Evolutionary conservation across 1,140 invertebrate species (phyloP).

Genomic region (Ceratosolen solmsi): DNA sequence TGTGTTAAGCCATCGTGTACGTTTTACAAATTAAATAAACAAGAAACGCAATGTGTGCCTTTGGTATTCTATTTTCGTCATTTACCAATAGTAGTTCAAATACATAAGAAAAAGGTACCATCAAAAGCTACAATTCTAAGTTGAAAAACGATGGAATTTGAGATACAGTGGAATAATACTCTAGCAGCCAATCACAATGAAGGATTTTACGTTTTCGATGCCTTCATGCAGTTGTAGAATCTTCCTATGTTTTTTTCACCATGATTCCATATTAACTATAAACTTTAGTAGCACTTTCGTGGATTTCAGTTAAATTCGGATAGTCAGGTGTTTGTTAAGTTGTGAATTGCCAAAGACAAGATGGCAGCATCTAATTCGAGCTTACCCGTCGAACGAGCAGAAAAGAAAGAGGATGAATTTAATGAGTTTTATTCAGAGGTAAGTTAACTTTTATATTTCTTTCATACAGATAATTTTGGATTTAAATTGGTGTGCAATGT

Average conservation of each 20-base stretch:
- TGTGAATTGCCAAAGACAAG: slow-evolving; percentile 55
- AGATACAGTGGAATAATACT: not conserved
- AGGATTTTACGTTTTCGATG: not conserved
- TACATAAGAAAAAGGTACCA: not conserved
- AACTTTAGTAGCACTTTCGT: not conserved
- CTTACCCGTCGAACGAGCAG: slow-evolving; percentile 64
- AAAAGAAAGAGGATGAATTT: slow-evolving; percentile 77
- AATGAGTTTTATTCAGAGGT: slow-evolving; percentile 81
- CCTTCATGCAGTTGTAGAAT: not conserved
- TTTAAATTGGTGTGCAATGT: not conserved
- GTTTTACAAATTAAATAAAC: not conserved
- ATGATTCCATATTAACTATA: not conserved
- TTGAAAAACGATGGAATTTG: not conserved
- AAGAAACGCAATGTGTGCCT: not conserved
- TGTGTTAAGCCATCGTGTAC: slow-evolving; percentile 24
- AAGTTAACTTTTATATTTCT: slow-evolving; percentile 53
- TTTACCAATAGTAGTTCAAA: not conserved
- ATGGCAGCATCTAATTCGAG: slow-evolving; percentile 70
- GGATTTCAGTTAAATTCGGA: not conserved
- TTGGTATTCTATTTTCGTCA: not conserved
- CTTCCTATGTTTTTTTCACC: not conserved
- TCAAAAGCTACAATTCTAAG: not conserved
- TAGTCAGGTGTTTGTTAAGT: slow-evolving; percentile 23
- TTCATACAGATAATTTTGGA: not conserved
- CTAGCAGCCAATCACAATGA: not conserved